Evolutionary conservation across 2,113 vertebrate species (phyloP), one percentile per base, ranked within the genome.

Genomic region (Daboia siamensis): DNA sequence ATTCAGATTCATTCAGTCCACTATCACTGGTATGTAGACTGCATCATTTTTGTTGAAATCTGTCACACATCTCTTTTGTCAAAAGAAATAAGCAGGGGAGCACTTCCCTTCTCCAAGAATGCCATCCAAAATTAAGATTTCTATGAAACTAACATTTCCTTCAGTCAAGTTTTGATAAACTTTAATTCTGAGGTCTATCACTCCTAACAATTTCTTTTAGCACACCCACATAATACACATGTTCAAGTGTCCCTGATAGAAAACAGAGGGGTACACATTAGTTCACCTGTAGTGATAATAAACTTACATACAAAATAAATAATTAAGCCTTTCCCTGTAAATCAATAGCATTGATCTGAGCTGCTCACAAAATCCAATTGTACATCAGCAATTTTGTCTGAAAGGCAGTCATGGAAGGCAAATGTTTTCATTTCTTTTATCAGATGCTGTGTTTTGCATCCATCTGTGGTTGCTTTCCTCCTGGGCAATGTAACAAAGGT

Each of bases 301-400:
- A 98, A 97, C 92, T 93, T 92, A 96, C 92, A 93, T 97, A 97
- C 95, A 97, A 97, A 97, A 97, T 97, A 95, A 97, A 98, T 97
- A 98, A 97, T 97, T 95, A 97, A 97, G 94, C 87, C 93, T 93
- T 92, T 91, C 7, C 88, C 91, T 94, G 91, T 95, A 96, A 96
- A 95, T 97, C 97, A 95, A 97, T 97, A 97, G 26, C 90, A 97
- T 97, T 93, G 97, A 98, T 97, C 91, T 91, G 86, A 23, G 89
- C 94, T 84, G 94, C 90, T 93, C 92, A 92, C 95, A 91, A 96
- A 97, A 97, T 96, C 94, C 95, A 95, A 97, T 96, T 97, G 86
- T 89, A 95, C 94, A 95, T 95, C 1, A 91, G 92, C 90, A 94
- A 94, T 97, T 96, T 96, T 90, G 96, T 97, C 96, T 95, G 92